Evolutionary conservation across 1,140 invertebrate genomes (phyloP).

Genomic region (Dendrolimus punctatus): DNA sequence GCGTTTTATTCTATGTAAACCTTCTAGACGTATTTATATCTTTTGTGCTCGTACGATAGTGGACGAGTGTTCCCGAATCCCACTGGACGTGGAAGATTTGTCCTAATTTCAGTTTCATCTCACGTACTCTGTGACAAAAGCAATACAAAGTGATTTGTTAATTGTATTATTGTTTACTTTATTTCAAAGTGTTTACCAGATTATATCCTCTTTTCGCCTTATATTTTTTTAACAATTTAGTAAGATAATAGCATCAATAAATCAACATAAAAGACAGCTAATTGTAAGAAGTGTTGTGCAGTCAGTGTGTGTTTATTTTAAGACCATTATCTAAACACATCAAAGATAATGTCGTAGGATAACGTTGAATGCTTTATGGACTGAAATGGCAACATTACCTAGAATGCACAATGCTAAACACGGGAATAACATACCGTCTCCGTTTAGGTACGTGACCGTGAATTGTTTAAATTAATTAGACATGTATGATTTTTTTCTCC

Average conservation of each 20-base stretch:
- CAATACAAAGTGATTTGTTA: background rate
- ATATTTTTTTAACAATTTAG: too few species aligned
- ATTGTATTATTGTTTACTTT: background rate
- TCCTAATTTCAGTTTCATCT: constrained; percentile 35
- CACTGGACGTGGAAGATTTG: constrained; percentile 23
- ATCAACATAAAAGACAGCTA: too few species aligned
- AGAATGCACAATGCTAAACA: constrained; percentile 52
- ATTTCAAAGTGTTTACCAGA: background rate
- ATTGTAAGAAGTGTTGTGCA: too few species aligned
- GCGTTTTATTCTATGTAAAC: too few species aligned
- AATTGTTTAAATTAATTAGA: background rate
- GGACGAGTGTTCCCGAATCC: constrained; percentile 36
- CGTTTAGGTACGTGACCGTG: constrained; percentile 41
- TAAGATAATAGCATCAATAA: too few species aligned
- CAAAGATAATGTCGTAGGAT: too few species aligned
- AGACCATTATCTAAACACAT: too few species aligned
- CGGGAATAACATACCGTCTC: constrained; percentile 38
- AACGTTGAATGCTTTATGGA: background rate
- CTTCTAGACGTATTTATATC: too few species aligned
- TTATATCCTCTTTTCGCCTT: background rate
- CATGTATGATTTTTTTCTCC: background rate
- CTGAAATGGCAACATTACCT: constrained; percentile 57
- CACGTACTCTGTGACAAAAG: constrained; percentile 1
- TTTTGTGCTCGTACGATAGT: constrained; percentile 4
- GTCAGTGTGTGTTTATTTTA: too few species aligned